Evolutionary conservation across 2,888 invertebrate species (phyloP), one percentile per base, ranked within the genome.

Genomic region (Rambutsinella grinnellia): DNA sequence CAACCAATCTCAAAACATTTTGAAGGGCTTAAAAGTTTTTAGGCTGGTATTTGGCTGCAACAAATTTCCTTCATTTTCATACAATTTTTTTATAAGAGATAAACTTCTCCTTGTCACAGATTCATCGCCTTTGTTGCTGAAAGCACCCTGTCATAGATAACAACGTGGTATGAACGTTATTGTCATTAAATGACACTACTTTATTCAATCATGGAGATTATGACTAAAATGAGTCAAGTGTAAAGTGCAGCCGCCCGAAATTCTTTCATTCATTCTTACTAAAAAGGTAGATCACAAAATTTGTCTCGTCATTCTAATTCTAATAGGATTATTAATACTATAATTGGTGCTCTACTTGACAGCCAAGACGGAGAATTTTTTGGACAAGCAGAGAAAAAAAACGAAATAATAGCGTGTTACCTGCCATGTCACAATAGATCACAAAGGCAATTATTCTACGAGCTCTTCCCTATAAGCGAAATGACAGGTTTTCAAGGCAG

Each of bases 71-170:
- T 44, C 13, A 44, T 15, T 51, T 8, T 51, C 17, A 51, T 51
- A 6, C 6, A 15, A 15, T 17, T n/a, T 62, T 47, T 47, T 49
- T n/a, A 62, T 23, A 62, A 26, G 49, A 26, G 13, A 26, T 47
- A 28, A 46, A 28, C 36, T 63, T 71, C 71, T 71, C 71, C 71
- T 71, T 71, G 71, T 71, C 63, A 71, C 58, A 71, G 47, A 71
- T 71, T 71, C 70, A 47, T 46, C 56, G 23, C 58, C 47, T 71
- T 71, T 71, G 63, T 71, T 63, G 17, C 23, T 3, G 17, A 63
- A 56, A 57, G 58, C 56, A 13, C 63, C 62, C 58, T 63, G 63
- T 57, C 71, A 71, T 63, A 71, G 63, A 49, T 51, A 71, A 57
- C 53, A 62, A 46, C 54, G 17, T 24, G 56, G 61, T 46, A 61